A percentile compares a stretch with the other conserved stretches of the same genome.
Evolutionary conservation across 2,113 vertebrate species (phyloP).

Genomic region (Vulpes lagopus): DNA sequence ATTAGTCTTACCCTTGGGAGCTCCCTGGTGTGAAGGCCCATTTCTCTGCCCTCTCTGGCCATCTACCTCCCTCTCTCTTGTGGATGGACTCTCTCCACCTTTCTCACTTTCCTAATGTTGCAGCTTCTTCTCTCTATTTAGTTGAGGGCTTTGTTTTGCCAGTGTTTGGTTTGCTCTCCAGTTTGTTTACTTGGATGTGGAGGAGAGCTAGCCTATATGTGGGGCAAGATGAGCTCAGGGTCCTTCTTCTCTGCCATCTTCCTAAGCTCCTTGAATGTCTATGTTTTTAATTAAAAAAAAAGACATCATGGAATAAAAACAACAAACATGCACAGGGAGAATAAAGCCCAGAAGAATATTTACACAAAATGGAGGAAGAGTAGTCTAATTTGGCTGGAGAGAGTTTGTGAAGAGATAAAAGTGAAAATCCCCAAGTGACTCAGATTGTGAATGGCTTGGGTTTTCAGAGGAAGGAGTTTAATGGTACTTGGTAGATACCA

Average conservation of each 20-base stretch:
- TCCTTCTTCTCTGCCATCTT: neutral
- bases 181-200: neutral
- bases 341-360: neutral
- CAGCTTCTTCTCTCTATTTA: neutral
- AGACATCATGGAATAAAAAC: neutral
- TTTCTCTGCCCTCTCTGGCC: neutral
- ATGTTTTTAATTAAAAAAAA: neutral
- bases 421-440: accelerated
- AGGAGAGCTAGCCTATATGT: neutral
- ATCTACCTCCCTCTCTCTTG: neutral
- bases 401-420: neutral
- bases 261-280: neutral
- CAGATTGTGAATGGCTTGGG: accelerated
- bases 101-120: neutral
- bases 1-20: neutral
- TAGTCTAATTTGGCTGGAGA: too few species aligned
- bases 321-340: neutral
- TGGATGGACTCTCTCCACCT: neutral
- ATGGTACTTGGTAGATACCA: accelerated
- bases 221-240: neutral
- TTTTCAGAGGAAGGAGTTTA: too few species aligned
- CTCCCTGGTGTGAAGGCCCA: neutral
- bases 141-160: neutral
- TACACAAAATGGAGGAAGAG: neutral
- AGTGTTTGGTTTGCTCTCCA: neutral